phyloP scores from a whole-genome alignment of 2,113 vertebrate genomes.

The Pelusios castaneus region DNA sequence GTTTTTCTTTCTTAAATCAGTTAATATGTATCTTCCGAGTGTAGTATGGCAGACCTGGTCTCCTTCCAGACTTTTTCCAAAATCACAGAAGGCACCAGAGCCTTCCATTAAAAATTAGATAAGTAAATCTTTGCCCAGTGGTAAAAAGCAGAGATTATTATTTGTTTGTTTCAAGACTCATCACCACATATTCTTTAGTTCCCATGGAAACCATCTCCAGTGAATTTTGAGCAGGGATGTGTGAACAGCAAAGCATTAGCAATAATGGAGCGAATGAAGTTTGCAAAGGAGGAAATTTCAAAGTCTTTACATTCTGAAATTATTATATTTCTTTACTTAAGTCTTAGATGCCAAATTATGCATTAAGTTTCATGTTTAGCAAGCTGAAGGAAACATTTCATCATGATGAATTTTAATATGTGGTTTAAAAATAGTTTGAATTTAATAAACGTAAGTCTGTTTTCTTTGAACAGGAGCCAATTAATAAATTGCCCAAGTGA shows the following conservation, averaged over 20 bases:
- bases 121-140: constrained; percentile 66
- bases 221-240: constrained; percentile 65
- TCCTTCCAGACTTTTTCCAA: constrained; percentile 1
- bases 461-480: background rate
- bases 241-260: constrained; percentile 50
- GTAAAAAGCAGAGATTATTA: constrained; percentile 64
- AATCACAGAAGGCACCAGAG: constrained; percentile 45
- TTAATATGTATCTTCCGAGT: background rate
- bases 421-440: background rate
- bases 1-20: background rate
- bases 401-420: background rate
- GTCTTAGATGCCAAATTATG: constrained; percentile 35
- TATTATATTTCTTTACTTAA: background rate
- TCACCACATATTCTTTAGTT: constrained; percentile 71
- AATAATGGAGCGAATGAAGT: constrained; percentile 57
- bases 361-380: background rate
- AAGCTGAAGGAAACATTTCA: constrained; percentile 5
- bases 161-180: constrained; percentile 72
- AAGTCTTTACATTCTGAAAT: constrained; percentile 45
- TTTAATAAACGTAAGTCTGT: background rate
- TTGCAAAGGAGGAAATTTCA: constrained; percentile 46
- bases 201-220: constrained; percentile 73
- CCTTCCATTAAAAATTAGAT: constrained; percentile 41
- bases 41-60: background rate
- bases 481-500: background rate